Conservation (phyloP, 2,113 vertebrate genomes). For the Chaetorhynchus papuensis region DNA sequence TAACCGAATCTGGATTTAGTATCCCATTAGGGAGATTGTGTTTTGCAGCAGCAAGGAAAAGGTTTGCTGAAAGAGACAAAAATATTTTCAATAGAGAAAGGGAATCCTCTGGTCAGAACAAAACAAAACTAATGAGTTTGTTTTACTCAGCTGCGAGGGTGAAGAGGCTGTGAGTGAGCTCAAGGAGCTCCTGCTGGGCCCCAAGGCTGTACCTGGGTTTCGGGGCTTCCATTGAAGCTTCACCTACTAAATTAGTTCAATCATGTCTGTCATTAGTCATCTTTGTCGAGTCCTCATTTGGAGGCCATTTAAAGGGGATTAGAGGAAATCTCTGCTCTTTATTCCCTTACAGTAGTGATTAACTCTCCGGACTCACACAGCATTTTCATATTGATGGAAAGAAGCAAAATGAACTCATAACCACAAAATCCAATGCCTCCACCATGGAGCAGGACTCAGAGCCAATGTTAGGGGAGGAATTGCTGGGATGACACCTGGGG, state of each 20-base stretch:
- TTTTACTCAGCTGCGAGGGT: not conserved
- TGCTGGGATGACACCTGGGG: not conserved
- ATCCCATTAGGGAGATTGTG: not conserved
- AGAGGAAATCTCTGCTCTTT: conserved; percentile 8
- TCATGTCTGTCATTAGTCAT: conserved; percentile 11
- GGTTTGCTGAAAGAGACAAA: not conserved
- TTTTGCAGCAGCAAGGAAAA: not conserved
- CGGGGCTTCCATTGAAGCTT: not conserved
- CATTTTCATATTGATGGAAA: not conserved
- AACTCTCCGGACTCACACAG: not conserved
- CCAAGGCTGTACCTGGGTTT: not conserved
- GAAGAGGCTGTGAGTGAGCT: not conserved
- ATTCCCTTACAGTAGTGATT: not conserved
- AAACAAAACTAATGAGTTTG: not conserved
- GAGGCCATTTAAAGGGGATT: conserved; percentile 46
- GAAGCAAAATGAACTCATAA: not conserved
- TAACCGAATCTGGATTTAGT: not conserved
- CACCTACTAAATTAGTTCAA: conserved; percentile 10
- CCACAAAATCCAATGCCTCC: not conserved
- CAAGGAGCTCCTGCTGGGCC: not conserved
- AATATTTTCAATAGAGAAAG: not conserved
- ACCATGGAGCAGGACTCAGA: not conserved
- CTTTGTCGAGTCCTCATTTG: conserved; percentile 2
- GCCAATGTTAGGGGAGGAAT: not conserved
- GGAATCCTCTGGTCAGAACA: not conserved